Conservation (phyloP, 92 coral and sea anemone genomes). For the Phenganax subtilis region DNA sequence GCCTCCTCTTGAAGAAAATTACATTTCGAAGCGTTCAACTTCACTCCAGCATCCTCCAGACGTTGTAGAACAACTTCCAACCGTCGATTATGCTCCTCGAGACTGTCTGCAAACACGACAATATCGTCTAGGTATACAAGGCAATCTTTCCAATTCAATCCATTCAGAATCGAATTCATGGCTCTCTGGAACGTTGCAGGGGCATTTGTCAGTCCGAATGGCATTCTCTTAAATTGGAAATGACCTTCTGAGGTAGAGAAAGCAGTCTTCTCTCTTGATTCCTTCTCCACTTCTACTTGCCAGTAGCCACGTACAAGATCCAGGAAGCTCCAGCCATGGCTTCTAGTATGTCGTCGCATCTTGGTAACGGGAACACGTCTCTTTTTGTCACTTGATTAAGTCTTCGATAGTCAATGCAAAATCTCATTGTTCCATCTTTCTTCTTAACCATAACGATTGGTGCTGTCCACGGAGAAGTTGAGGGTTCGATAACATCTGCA, state of each 20-base stretch:
- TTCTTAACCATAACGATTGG: constrained; percentile 43
- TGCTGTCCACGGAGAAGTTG: constrained; percentile 45
- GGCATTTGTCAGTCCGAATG: constrained; percentile 17
- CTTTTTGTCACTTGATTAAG: constrained; percentile 31
- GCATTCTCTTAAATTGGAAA: constrained; percentile 27
- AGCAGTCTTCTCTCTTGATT: constrained; percentile 17
- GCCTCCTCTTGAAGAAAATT: constrained; percentile 4
- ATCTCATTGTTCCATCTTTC: constrained; percentile 30
- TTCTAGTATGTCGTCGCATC: constrained; percentile 44
- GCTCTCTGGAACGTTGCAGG: constrained; percentile 20
- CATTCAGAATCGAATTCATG: background rate
- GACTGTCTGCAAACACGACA: background rate
- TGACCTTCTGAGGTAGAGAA: constrained; percentile 27
- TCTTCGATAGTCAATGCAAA: constrained; percentile 42
- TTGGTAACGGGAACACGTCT: constrained; percentile 34
- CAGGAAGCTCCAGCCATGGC: constrained; percentile 37
- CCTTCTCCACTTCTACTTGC: constrained; percentile 13
- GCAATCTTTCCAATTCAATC: constrained; percentile 17
- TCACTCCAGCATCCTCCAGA: background rate
- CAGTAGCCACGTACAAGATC: constrained; percentile 31
- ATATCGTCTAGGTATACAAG: constrained; percentile 18
- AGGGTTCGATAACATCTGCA: constrained; percentile 45
- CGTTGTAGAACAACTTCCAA: background rate
- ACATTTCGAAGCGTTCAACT: constrained; percentile 7
- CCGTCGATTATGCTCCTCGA: background rate